Percentiles rank a stretch among this genome's conserved stretches.
Conservation (phyloP, 1,140 invertebrate genomes). For the Cheumatopsyche charites region DNA sequence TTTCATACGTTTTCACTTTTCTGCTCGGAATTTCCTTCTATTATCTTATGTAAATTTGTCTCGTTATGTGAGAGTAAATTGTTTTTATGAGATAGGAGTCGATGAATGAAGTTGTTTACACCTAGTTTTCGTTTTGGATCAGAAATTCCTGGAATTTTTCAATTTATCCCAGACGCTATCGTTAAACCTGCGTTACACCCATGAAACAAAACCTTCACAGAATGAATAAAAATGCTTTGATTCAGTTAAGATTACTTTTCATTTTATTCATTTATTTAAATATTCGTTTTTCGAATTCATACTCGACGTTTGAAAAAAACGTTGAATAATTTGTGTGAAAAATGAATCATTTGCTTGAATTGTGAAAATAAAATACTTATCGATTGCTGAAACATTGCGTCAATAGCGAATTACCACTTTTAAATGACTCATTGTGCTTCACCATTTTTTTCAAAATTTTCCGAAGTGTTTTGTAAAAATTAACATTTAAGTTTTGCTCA, state of each 20-base stretch:
- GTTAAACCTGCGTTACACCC: background rate
- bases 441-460: no score
- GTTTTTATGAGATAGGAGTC: background rate
- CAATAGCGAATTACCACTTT: no score
- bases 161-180: slow-evolving; percentile 17
- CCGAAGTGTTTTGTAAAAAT: no score
- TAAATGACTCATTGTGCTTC: no score
- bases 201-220: slow-evolving; percentile 8
- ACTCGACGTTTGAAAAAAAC: no score
- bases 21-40: background rate
- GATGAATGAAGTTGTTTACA: slow-evolving; percentile 38
- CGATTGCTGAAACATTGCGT: no score
- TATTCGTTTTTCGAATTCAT: no score
- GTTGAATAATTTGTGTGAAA: no score
- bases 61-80: background rate
- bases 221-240: background rate
- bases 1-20: no score
- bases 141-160: slow-evolving; percentile 35
- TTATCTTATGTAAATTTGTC: slow-evolving; percentile 1
- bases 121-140: slow-evolving; percentile 23
- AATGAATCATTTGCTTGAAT: no score
- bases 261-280: background rate
- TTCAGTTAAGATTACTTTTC: background rate
- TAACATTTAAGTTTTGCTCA: no score
- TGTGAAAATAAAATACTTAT: no score